Evolutionary conservation across 1,140 invertebrate genomes (phyloP).

Genomic region (Doryteuthis pealeii): DNA sequence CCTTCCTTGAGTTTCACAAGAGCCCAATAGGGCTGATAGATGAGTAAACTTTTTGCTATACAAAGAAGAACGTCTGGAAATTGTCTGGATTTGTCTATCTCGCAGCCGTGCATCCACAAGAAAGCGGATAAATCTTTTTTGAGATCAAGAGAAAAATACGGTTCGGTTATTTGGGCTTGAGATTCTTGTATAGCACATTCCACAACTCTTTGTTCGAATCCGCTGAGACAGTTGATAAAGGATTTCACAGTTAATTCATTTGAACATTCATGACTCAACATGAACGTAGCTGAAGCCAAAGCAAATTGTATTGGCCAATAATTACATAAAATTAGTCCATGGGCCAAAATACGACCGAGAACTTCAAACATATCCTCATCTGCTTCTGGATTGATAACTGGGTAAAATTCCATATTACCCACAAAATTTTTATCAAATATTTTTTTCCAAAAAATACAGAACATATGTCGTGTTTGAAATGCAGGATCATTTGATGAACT

Average conservation of each 20-base stretch:
- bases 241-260: conserved; percentile 23
- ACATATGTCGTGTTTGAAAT: conserved; percentile 10
- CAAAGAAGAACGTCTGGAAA: conserved; percentile 12
- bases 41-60: conserved; percentile 19
- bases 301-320: conserved; percentile 24
- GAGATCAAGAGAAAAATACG: conserved; percentile 15
- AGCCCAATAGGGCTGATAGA: conserved; percentile 24
- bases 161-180: neutral
- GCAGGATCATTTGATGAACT: neutral
- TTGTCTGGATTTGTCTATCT: conserved; percentile 15
- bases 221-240: conserved; percentile 20
- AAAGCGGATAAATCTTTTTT: conserved; percentile 20
- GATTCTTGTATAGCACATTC: conserved; percentile 18
- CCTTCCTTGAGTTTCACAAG: conserved; percentile 21
- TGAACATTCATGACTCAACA: conserved; percentile 18
- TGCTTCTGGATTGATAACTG: conserved; percentile 17
- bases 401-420: conserved; percentile 23
- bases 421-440: conserved; percentile 22
- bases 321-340: conserved; percentile 24
- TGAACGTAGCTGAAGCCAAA: conserved; percentile 14
- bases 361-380: conserved; percentile 17
- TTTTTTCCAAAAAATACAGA: conserved; percentile 27
- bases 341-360: conserved; percentile 26
- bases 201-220: conserved; percentile 21
- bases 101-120: conserved; percentile 22